Conservation (phyloP, 2,888 invertebrate species). For the Lapara coniferarum region DNA sequence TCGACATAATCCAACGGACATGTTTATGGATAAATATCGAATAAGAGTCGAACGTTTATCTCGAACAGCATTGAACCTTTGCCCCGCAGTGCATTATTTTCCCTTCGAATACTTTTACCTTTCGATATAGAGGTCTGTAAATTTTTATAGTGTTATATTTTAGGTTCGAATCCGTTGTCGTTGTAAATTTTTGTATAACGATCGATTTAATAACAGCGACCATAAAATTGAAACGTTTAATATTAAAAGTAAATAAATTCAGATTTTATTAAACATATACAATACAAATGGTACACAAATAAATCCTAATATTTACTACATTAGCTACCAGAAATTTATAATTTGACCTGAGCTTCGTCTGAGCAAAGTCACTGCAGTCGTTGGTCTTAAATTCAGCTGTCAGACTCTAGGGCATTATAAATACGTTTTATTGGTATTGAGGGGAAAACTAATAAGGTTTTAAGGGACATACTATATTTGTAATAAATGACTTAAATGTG, state of each 20-base stretch:
- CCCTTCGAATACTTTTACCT: not conserved
- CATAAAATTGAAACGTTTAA: not conserved
- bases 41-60: constrained; percentile 19
- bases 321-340: constrained; percentile 19
- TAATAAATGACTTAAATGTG: too few relatives aligned
- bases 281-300: not conserved
- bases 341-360: not conserved
- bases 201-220: not conserved
- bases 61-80: constrained; percentile 14
- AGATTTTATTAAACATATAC: constrained; percentile 5
- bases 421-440: not conserved
- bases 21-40: constrained; percentile 23
- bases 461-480: too few relatives aligned
- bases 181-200: not conserved
- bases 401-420: not conserved
- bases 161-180: not conserved
- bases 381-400: not conserved
- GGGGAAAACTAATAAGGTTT: too few relatives aligned
- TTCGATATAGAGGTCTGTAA: constrained; percentile 4
- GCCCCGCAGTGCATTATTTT: constrained; percentile 11
- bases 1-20: not conserved
- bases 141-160: constrained; percentile 10
- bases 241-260: constrained; percentile 5
- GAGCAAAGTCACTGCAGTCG: not conserved
- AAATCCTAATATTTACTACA: constrained; percentile 7